Evolutionary conservation across 1,140 invertebrate species (phyloP).

Genomic region (Leptinotarsa texana): DNA sequence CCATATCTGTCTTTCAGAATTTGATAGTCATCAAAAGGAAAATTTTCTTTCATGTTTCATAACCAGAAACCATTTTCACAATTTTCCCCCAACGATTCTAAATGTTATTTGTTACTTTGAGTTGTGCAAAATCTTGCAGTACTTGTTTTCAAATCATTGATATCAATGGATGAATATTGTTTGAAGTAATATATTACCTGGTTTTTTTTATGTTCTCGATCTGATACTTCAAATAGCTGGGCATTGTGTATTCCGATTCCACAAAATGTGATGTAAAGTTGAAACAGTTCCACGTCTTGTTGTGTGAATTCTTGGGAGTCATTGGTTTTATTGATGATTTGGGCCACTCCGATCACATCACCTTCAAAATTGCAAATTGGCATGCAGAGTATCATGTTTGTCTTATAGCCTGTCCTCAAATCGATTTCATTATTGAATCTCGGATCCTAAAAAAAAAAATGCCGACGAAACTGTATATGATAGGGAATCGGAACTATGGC

Average conservation of each 20-base stretch:
- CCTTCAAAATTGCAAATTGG: constrained; percentile 95
- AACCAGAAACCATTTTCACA: too few relatives aligned
- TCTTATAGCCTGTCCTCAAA: constrained; percentile 88
- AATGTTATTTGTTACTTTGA: too few relatives aligned
- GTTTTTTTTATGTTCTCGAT: constrained; percentile 91
- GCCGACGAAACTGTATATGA: too few relatives aligned
- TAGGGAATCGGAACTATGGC: too few relatives aligned
- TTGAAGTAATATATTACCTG: constrained; percentile 62
- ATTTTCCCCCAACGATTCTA: too few relatives aligned
- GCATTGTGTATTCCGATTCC: constrained; percentile 97
- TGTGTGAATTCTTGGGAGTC: constrained; percentile 83
- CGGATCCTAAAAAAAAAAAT: constrained; percentile 64
- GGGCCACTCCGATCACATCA: constrained; percentile 94
- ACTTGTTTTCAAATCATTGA: too few relatives aligned
- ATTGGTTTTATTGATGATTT: constrained; percentile 96
- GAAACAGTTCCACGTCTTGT: constrained; percentile 85
- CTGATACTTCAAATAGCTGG: constrained; percentile 92
- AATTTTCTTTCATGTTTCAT: too few relatives aligned
- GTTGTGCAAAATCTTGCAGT: too few relatives aligned
- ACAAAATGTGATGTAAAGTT: constrained; percentile 92
- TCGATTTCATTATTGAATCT: constrained; percentile 93
- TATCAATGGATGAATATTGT: too few relatives aligned
- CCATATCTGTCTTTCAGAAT: too few relatives aligned
- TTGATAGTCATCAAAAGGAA: too few relatives aligned
- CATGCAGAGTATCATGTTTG: constrained; percentile 88